Evolutionary conservation across 2,797 vertebrate genomes (phyloP), one percentile per base, ranked within the genome.

Genomic region (Oryzias dopingdopingensis): DNA sequence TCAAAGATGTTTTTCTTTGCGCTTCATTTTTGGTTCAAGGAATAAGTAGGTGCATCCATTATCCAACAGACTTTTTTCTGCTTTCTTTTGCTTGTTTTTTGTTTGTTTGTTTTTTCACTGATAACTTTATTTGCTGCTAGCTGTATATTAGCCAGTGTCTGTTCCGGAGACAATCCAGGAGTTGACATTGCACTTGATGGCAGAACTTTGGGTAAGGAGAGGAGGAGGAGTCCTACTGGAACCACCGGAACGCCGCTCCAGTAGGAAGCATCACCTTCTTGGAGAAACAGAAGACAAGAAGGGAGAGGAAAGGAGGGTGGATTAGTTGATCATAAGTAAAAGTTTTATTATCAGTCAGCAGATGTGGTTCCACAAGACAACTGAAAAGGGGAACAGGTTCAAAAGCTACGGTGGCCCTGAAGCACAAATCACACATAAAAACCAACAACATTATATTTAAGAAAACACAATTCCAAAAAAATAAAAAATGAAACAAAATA

Each of bases 211-310:
- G 92, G 90, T 75, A 65, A 68, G 81, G 80, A 67, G 75, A 16
- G 64, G 74, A 83, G 79, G 81, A 82, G 77, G 77, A 85, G 80
- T 93, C 94, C 95, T 96, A 98, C 92, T 97, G 96, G 94, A 98
- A 98, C 96, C 96, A 98, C 92, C 96, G 94, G 93, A 98, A 98
- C 70, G 96, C 95, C 24, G 96, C 95, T 90, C 96, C 96, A 88
- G 96, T 94, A 86, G 96, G 96, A 93, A 98, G 94, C 96, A 98
- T 98, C 94, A 98, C 95, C 95, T 98, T 98, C 95, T 96, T 94
- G 90, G 91, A 93, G 91, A 90, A 92, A 93, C 78, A 77, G 74
- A 83, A 75, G 72, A 89, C 45, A 78, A 57, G 72, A 65, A 52
- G 60, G 79, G 77, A 43, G 32, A 20, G 48, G 16, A 18, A 3